Percentiles rank a stretch among this genome's conserved stretches.
phyloP scores from a whole-genome alignment of 92 coral and sea anemone species.

The Parazoanthus darwini region DNA sequence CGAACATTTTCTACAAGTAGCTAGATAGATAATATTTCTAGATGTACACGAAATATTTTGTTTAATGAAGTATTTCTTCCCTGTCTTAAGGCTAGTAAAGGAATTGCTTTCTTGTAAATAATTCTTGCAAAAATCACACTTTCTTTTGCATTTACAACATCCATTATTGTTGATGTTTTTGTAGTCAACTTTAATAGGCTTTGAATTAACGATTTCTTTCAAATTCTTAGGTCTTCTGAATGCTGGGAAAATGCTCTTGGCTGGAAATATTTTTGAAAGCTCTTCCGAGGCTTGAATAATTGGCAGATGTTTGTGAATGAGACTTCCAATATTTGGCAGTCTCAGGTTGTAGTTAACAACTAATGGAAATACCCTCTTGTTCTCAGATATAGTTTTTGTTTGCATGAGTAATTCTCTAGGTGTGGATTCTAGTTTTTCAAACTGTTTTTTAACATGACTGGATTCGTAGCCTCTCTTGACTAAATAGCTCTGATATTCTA shows the following conservation, averaged over 20 bases:
- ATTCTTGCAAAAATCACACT: not conserved
- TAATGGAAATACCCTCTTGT: slow-evolving; percentile 8
- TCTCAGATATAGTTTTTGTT: not conserved
- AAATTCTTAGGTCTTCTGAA: slow-evolving; percentile 17
- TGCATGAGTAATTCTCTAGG: not conserved
- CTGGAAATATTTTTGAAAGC: slow-evolving; percentile 9
- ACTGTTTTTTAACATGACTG: slow-evolving; percentile 7
- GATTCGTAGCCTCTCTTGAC: not conserved
- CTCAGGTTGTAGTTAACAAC: slow-evolving; percentile 21
- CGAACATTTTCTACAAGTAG: slow-evolving; percentile 34
- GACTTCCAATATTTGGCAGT: slow-evolving; percentile 1
- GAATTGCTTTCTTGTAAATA: slow-evolving; percentile 3
- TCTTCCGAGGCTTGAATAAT: not conserved
- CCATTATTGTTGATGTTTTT: not conserved
- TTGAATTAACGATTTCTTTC: not conserved
- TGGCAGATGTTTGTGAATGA: slow-evolving; percentile 4
- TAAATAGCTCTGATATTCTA: not conserved
- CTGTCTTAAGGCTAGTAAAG: slow-evolving; percentile 2
- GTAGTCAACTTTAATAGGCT: not conserved
- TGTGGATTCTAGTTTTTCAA: not conserved
- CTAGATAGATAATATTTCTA: slow-evolving; percentile 7
- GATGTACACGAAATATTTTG: slow-evolving; percentile 5
- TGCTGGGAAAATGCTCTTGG: slow-evolving; percentile 7
- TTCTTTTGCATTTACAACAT: slow-evolving; percentile 8
- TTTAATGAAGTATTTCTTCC: slow-evolving; percentile 6